Percentiles rank a stretch among this genome's conserved stretches.
Conservation (phyloP, 2,113 vertebrate genomes). For the Ginglymostoma cirratum region DNA sequence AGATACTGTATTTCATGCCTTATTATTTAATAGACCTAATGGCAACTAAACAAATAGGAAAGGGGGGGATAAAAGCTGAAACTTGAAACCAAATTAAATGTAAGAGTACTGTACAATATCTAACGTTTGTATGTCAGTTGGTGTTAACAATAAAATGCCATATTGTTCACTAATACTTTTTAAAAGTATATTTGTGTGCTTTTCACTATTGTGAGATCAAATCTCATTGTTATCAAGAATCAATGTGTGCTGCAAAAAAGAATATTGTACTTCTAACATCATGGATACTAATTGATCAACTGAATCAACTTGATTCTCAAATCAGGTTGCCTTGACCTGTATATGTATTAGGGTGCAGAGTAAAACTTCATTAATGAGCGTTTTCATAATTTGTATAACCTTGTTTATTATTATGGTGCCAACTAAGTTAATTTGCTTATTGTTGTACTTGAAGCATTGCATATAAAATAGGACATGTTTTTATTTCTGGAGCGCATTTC, state of each 20-base stretch:
- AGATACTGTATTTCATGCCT: neutral
- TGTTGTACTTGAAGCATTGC: neutral
- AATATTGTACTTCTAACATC: neutral
- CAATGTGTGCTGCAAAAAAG: neutral
- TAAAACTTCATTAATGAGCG: neutral
- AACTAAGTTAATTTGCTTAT: neutral
- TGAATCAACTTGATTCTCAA: neutral
- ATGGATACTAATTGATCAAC: neutral
- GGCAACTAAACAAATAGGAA: neutral
- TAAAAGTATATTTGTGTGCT: neutral
- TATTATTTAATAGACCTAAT: neutral
- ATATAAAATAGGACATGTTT: neutral
- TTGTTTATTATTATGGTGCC: neutral
- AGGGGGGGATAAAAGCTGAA: neutral
- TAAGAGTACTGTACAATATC: neutral
- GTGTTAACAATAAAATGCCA: neutral
- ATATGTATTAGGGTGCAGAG: neutral
- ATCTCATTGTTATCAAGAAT: neutral
- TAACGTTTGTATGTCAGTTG: neutral
- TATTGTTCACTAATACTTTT: neutral
- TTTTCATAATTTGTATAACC: neutral
- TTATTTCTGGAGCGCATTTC: neutral
- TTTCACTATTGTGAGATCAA: neutral
- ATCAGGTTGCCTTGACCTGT: neutral
- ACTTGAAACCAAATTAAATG: slow-evolving; percentile 5